Evolutionary conservation across 2,113 vertebrate species (phyloP), one percentile per base, ranked within the genome.

Genomic region (Pavo muticus): DNA sequence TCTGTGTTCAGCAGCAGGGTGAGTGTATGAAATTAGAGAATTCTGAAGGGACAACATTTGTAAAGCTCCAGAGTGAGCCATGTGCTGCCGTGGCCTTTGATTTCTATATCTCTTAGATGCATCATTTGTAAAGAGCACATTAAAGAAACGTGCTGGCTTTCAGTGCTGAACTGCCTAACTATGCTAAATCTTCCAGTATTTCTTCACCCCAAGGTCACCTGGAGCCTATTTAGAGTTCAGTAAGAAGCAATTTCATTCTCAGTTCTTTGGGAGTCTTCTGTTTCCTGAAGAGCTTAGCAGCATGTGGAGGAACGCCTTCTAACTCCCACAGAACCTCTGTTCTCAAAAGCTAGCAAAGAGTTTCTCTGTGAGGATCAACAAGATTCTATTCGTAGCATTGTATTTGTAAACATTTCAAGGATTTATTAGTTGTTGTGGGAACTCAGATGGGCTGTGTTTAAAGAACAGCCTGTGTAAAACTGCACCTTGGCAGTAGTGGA

Each of bases 211-310:
- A 11, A 4, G 12, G 63, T 29, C 1, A 3, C 44, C 24, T 71
- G 32, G 59, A 85, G 47, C 15, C 32, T 59, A 1, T 18, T 70
- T 15, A 50, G 47, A 9, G 47, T 78, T 56, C 78, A 87, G 16
- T 37, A 61, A 61, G 77, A 80, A 91, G 40, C n/a, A 27, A 0
- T 71, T 56, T 72, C 14, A 21, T 40, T 72, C 71, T 96, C 30
- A 47, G 52, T 86, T 86, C 90, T 87, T 61, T 64, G 42, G 52
- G 84, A 95, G 86, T 97, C 92, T 89, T 87, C 80, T 30, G 87
- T 70, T 94, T 52, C 97, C 93, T 93, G 91, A 97, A 97, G 94
- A 97, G 93, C 86, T 97, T 91, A 95, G 93, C 94, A 97, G 94
- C 91, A 70, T 92, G 91, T 82, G 76, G 6, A 69, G 59, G 87